A percentile compares a stretch with the other conserved stretches of the same genome.
phyloP scores from a whole-genome alignment of 2,113 vertebrate species.

The Oncorhynchus gorbuscha region DNA sequence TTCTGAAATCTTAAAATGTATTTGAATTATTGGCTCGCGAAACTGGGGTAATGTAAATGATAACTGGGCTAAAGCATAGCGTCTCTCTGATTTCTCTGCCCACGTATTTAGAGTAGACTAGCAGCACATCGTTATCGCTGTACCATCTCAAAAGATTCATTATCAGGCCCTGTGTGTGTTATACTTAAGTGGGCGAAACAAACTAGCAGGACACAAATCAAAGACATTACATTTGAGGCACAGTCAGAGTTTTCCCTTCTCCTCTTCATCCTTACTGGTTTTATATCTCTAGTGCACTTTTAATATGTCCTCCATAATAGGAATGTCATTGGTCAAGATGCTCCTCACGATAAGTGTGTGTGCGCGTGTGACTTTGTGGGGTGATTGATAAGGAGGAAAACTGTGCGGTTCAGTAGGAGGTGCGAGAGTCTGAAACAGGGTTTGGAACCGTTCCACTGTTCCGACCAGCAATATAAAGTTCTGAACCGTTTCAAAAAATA shows the following conservation, averaged over 20 bases:
- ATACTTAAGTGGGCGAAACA: constrained; percentile 24
- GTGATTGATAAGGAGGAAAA: background rate
- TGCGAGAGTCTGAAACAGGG: too few relatives aligned
- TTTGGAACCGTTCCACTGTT: too few relatives aligned
- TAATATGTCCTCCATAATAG: constrained; percentile 17
- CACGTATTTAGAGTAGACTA: constrained; percentile 33
- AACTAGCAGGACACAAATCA: constrained; percentile 37
- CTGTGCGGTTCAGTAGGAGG: too few relatives aligned
- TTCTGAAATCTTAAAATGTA: too few relatives aligned
- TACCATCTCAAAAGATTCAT: constrained; percentile 49
- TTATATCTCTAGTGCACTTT: constrained; percentile 17
- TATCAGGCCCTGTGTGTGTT: constrained; percentile 34
- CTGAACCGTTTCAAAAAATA: too few relatives aligned
- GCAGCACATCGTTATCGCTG: constrained; percentile 20
- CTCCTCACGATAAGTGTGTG: constrained; percentile 8
- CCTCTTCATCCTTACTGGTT: constrained; percentile 20
- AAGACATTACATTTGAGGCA: constrained; percentile 40
- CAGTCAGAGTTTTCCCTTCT: constrained; percentile 18
- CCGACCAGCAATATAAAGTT: too few relatives aligned
- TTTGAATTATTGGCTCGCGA: too few relatives aligned
- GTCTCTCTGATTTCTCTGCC: constrained; percentile 8
- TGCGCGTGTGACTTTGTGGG: background rate
- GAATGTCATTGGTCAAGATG: constrained; percentile 2
- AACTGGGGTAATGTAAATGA: constrained; percentile 8
- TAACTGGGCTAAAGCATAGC: constrained; percentile 4